Evolutionary conservation across 2,888 invertebrate genomes (phyloP), one percentile per base, ranked within the genome.

Genomic region (Orthonychiurus folsomi): DNA sequence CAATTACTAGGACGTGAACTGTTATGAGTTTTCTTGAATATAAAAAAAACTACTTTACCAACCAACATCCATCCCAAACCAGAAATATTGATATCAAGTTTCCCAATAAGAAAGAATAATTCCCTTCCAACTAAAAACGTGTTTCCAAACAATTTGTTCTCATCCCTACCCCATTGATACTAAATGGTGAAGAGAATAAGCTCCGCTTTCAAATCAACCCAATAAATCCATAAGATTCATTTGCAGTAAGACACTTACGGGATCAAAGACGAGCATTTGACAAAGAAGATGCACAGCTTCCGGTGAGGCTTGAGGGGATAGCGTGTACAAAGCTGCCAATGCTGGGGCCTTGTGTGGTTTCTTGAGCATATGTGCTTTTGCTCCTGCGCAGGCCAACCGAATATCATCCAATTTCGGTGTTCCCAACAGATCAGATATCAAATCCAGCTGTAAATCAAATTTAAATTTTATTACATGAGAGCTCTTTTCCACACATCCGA

Each of bases 191-290:
- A n/a, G n/a, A n/a, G n/a, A n/a, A n/a, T n/a, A n/a, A n/a, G n/a
- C n/a, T n/a, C n/a, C n/a, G n/a, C n/a, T n/a, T n/a, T n/a, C n/a
- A n/a, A n/a, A n/a, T n/a, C n/a, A n/a, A n/a, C n/a, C n/a, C n/a
- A n/a, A n/a, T n/a, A n/a, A n/a, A n/a, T n/a, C n/a, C n/a, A n/a
- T n/a, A n/a, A n/a, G 21, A 25, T 21, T 54, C 21, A 18, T 21
- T 21, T 21, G 23, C 5, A 21, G 52, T 52, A 5, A n/a, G 23
- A 59, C 57, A 80, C 86, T 84, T 81, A 91, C 93, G 63, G 99
- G 96, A 82, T 99, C 93, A 80, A 99, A 97, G 67, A 93, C 91
- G 66, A 99, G 84, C 95, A 99, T 95, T 83, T 94, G 92, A 76
- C 89, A 88, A 58, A 99, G 84, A 73, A 99, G 84, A 81, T 97